Base-by-base conservation (phyloP, 1,140 invertebrate genomes). In the Platyura marginata region DNA sequence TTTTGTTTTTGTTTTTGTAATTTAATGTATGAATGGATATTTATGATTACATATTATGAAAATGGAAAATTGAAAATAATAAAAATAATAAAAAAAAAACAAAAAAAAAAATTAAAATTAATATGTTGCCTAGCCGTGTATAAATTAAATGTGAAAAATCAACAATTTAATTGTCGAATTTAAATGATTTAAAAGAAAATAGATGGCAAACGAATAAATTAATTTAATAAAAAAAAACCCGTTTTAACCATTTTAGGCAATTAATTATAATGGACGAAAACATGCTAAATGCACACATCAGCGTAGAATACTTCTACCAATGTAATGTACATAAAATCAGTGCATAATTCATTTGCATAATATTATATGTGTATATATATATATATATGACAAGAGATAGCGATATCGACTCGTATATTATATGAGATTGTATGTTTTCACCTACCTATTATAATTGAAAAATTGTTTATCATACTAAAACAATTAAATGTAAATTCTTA, bases 401-500 rank as follows among this genome's bases (percentile, higher is more conserved):
- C n/a, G n/a, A n/a, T n/a, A n/a, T n/a, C n/a, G n/a, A n/a, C n/a
- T n/a, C n/a, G n/a, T n/a, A n/a, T n/a, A n/a, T n/a, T n/a, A n/a
- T n/a, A n/a, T n/a, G n/a, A n/a, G n/a, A n/a, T n/a, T n/a, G n/a
- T n/a, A n/a, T n/a, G n/a, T n/a, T n/a, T n/a, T n/a, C n/a, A n/a
- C n/a, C n/a, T n/a, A n/a, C n/a, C n/a, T n/a, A n/a, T n/a, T n/a
- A n/a, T n/a, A n/a, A n/a, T n/a, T n/a, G n/a, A n/a, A n/a, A n/a
- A n/a, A n/a, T n/a, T n/a, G n/a, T n/a, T n/a, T n/a, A n/a, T n/a
- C n/a, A n/a, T n/a, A n/a, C n/a, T n/a, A 37, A 37, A 10, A 37
- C 35, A 37, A 19, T 19, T 37, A 37, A 37, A 37, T 15, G n/a
- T 19, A 37, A 37, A 37, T 37, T 37, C 35, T 19, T 37, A 19